Conservation (phyloP, 1,140 invertebrate genomes). For the Achatina immaculata region DNA sequence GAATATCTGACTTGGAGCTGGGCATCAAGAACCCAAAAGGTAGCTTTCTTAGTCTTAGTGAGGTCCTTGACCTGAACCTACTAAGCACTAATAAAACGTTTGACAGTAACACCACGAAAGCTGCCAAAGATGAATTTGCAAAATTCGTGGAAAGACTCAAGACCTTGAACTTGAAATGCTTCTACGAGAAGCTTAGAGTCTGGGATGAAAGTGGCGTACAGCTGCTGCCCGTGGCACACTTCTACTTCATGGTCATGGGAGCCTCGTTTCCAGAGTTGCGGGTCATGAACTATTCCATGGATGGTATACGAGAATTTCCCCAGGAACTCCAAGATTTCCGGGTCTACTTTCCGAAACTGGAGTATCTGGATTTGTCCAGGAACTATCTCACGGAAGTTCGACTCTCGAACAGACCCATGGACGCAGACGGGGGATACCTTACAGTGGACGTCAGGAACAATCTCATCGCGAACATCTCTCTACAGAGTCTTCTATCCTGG, state of each 20-base stretch:
- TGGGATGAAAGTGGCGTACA: background rate
- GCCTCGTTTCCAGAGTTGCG: background rate
- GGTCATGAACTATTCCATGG: conserved; percentile 7
- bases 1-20: too few species aligned
- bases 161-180: background rate
- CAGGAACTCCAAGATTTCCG: conserved; percentile 7
- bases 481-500: background rate
- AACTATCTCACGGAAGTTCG: background rate
- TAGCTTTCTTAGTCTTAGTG: too few species aligned
- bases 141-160: background rate
- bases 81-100: too few species aligned
- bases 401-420: background rate
- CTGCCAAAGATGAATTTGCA: background rate
- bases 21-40: too few species aligned
- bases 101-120: background rate
- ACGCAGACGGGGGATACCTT: background rate
- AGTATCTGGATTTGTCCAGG: conserved; percentile 5
- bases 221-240: background rate
- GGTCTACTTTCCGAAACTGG: conserved; percentile 1
- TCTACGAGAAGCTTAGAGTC: conserved; percentile 8
- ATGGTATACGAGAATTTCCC: background rate
- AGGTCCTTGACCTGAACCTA: too few species aligned
- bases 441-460: conserved; percentile 6
- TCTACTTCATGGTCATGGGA: background rate
- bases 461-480: background rate